Conservation (phyloP, 2,888 invertebrate genomes). For the Chrysolina haemoptera region DNA sequence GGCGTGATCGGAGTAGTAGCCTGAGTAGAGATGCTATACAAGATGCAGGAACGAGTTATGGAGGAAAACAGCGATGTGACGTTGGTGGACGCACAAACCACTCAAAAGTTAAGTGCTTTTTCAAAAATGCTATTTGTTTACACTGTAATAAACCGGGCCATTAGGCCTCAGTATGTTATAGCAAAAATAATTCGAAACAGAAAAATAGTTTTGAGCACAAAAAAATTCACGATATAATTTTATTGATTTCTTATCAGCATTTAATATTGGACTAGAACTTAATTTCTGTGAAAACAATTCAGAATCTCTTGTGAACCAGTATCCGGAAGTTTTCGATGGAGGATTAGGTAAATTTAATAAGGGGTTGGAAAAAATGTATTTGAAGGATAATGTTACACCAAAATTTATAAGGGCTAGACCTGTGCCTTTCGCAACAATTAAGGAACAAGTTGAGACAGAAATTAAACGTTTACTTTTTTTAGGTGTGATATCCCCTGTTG, state of each 20-base stretch:
- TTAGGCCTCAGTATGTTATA: too few species aligned
- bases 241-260: conserved; percentile 14
- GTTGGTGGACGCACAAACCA: neutral
- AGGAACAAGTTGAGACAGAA: conserved; percentile 8
- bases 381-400: conserved; percentile 21
- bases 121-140: conserved; percentile 1
- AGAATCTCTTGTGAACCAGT: conserved; percentile 29
- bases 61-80: neutral
- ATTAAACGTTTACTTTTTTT: conserved; percentile 33
- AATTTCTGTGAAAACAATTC: conserved; percentile 20
- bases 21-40: neutral
- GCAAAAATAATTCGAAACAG: too few species aligned
- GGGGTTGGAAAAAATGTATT: conserved; percentile 6
- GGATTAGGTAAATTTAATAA: conserved; percentile 42
- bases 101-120: conserved; percentile 16
- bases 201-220: too few species aligned
- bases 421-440: too few species aligned
- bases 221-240: too few species aligned
- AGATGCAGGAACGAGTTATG: neutral
- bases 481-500: conserved; percentile 40
- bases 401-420: conserved; percentile 27
- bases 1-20: neutral
- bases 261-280: conserved; percentile 23
- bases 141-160: neutral
- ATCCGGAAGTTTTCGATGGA: conserved; percentile 32